Conservation (phyloP, 30 jellyfish, hydroid and myxozoan species). For the Hydra vulgaris region DNA sequence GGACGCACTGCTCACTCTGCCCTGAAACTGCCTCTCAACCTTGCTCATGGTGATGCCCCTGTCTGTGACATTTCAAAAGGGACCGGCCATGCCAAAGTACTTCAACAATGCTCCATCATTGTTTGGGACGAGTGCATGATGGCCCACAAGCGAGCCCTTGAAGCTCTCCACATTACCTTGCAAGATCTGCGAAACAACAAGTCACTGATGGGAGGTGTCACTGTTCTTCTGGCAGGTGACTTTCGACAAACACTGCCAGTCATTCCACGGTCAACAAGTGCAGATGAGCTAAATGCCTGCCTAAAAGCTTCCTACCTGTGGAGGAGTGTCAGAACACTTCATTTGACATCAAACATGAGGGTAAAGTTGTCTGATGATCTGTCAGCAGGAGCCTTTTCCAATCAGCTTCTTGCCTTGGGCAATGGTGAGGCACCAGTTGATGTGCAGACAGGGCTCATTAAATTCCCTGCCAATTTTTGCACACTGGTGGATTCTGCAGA, state of each 20-base stretch:
- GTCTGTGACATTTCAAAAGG: slow-evolving; percentile 1
- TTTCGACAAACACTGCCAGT: slow-evolving; percentile 60
- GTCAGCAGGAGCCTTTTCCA: too few relatives aligned
- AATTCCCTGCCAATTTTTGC: too few relatives aligned
- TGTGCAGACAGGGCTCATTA: too few relatives aligned
- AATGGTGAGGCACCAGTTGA: too few relatives aligned
- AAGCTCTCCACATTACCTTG: slow-evolving; percentile 28
- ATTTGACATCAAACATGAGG: too few relatives aligned
- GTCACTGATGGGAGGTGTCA: slow-evolving; percentile 27
- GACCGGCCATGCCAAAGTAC: slow-evolving; percentile 21
- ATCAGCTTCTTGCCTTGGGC: too few relatives aligned
- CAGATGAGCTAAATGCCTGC: slow-evolving; percentile 37
- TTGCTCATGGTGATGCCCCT: slow-evolving; percentile 4
- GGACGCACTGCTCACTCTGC: slow-evolving; percentile 42
- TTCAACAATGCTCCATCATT: slow-evolving; percentile 10
- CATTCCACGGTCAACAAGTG: slow-evolving; percentile 34
- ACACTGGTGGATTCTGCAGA: too few relatives aligned
- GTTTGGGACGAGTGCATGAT: slow-evolving; percentile 24
- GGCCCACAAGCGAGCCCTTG: slow-evolving; percentile 30
- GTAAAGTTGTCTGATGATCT: too few relatives aligned
- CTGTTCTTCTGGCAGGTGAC: slow-evolving; percentile 34
- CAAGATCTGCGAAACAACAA: slow-evolving; percentile 16
- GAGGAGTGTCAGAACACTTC: too few relatives aligned
- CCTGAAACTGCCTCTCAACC: slow-evolving; percentile 23
- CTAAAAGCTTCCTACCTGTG: slow-evolving; percentile 31